Base-by-base conservation (phyloP, 2,797 vertebrate genomes). In the Pagetopsis macropterus region DNA sequence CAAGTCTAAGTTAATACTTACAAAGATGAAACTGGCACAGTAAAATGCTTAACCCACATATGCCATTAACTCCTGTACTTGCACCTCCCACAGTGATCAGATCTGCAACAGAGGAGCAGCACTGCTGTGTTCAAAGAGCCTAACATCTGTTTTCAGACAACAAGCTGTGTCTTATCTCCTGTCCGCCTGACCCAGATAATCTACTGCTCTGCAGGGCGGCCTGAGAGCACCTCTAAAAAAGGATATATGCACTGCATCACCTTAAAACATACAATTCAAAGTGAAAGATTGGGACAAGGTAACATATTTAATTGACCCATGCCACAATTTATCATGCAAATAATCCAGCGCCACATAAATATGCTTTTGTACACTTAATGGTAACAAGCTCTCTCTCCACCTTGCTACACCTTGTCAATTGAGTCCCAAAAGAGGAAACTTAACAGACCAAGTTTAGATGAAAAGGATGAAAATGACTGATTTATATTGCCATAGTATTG, bases 81-180 rank as follows among this genome's bases (percentile, higher is more conserved):
- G 16, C 50, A 62, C 27, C 51, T 23, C 2, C 41, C 45, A 57
- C 50, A 37, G 70, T 45, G 52, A 70, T 57, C 51, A 41, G 59
- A 66, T 41, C 57, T 66, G 65, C 46, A 54, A 44, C 54, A 59
- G 19, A 57, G 54, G 57, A 59, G 41, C 57, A 68, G 23, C 52
- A 59, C 71, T 65, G 60, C 63, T 63, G 44, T 15, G 21, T 63
- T 65, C 52, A 79, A 74, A 86, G 49, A 72, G 31, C 31, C 56
- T 7, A 72, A 82, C 87, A 90, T 87, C 85, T 85, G 83, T 83
- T 88, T 90, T 73, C 65, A 63, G 72, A 91, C 84, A 87, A 70
- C 48, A 72, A 37, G 60, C 72, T 72, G 76, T 16, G 54, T 84
- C 71, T 84, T 82, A 87, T 91, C 83, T 76, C 8, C 60, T 33